Base-by-base conservation (phyloP, 2,888 invertebrate genomes). In the Dasypogon diadema region DNA sequence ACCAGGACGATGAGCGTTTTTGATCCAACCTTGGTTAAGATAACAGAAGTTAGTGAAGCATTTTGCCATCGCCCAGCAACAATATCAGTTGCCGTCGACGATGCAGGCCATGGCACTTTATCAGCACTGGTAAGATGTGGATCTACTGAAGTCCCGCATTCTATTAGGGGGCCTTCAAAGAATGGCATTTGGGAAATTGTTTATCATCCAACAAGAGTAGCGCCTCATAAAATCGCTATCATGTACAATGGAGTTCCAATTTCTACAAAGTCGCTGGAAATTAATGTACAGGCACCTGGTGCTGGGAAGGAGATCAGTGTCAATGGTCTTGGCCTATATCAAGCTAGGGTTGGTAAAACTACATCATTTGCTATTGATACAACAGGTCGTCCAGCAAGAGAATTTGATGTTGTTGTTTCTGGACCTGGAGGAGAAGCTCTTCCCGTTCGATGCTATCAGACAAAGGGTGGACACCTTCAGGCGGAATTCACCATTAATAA, bases 381-480 rank as follows among this genome's bases (percentile, higher is more conserved):
- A 0, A 89, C 94, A 5, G 95, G 95, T 2, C 89, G 93, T 60
- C 92, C 94, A 1, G 94, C 94, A 1, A 88, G 96, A 75, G 96
- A 96, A 83, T 96, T 97, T 83, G 97, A 97, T 84, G 96, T 97
- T 0, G 93, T 97, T 0, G 93, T 95, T 1, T 93, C 94, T 0
- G 94, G 94, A 0, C 93, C 93, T 0, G 92, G 92, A 5, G 91
- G 93, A 0, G 89, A 92, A 78, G 94, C 95, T 0, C 88, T 97
- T 51, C 95, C 96, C 0, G 96, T 98, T 2, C 85, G 97, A 76
- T 98, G 99, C 83, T 97, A 97, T 85, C 97, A 97, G 84, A 98
- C 98, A 77, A 95, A 98, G 82, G 97, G 98, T 77, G 98, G 98
- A 1, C 93, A 97, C 82, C 88, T 98, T 75, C 92, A 97, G 84